phyloP scores from a whole-genome alignment of 2,888 invertebrate genomes.

The Cataglyphis rosenhaueri region DNA sequence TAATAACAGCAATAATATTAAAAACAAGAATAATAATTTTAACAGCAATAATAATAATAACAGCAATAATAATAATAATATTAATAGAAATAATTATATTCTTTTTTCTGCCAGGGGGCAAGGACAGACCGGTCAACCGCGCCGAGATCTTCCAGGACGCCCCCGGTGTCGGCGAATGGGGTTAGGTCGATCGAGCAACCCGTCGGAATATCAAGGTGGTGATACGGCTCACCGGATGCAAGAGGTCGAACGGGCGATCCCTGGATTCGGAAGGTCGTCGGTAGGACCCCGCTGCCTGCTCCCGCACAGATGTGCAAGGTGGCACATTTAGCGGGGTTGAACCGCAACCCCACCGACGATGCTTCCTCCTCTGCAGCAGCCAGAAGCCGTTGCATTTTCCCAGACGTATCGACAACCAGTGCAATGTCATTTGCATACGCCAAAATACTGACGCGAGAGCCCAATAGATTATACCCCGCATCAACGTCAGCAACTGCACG shows the following conservation, averaged over 20 bases:
- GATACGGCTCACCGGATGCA: too few relatives aligned
- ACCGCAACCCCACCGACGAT: too few relatives aligned
- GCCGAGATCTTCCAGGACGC: slow-evolving; percentile 35
- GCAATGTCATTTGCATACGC: slow-evolving; percentile 55
- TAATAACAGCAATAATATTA: too few relatives aligned
- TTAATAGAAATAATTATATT: too few relatives aligned
- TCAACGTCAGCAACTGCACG: neutral
- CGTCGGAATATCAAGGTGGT: too few relatives aligned
- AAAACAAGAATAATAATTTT: too few relatives aligned
- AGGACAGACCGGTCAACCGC: slow-evolving; percentile 59
- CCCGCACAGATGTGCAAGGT: neutral
- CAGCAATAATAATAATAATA: too few relatives aligned
- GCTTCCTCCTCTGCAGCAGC: too few relatives aligned
- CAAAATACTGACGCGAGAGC: neutral
- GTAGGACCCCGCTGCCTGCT: neutral
- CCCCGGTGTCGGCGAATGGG: too few relatives aligned
- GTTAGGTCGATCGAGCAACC: neutral
- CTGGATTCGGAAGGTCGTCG: too few relatives aligned
- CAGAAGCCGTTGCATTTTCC: slow-evolving; percentile 50
- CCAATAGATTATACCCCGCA: neutral
- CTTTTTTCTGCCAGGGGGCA: slow-evolving; percentile 61
- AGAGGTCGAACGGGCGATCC: too few relatives aligned
- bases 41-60: too few relatives aligned
- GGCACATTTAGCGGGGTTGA: slow-evolving; percentile 36
- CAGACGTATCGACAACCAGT: slow-evolving; percentile 32